Base-by-base conservation (phyloP, 2,888 invertebrate genomes). In the Sesamia inferens region DNA sequence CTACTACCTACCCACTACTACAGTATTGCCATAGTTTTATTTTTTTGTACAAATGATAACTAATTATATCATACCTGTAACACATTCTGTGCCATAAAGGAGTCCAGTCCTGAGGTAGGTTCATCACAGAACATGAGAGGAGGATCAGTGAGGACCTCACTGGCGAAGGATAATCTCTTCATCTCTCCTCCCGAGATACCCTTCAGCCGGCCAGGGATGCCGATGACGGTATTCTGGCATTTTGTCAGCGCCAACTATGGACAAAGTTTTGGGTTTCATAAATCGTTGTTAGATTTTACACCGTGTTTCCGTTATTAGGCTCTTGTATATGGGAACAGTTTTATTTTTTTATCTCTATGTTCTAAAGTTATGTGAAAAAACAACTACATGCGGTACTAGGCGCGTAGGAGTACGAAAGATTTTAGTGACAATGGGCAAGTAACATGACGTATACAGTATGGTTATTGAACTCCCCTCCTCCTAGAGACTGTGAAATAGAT, bases 181-280 rank as follows among this genome's bases (percentile, higher is more conserved):
- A 98, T 98, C 95, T 99, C 99, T 0, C 99, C 99, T 0, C 99
- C 99, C 0, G 99, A 99, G 75, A 99, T 98, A 0, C 99, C 99
- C 95, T 99, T 99, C 57, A 98, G 95, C 31, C 98, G 95, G 0
- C 99, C 99, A 0, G 98, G 97, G 63, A 98, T 97, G 0, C 99
- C 99, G 76, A 99, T 99, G 58, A 98, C 97, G 16, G 99, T 99
- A 90, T 99, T 97, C 92, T 98, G 98, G 93, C 99, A 99, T 94
- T 99, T 99, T 51, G 97, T 97, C 67, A 99, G 95, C 6, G 99
- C 98, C 83, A 99, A 94, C 98, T 98, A 85, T 97, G 98, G 85
- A 61, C 63, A 81, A 42, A 57, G 24, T 2, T 10, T n/a, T 65
- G 2, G 0, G 3, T 59, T 65, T n/a, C 31, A 11, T 0, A 58